Percentiles rank a stretch among this genome's conserved stretches.
These are phyloP conservation scores for Odontocerum albicorne DNA, from an alignment of 2,888 invertebrate species.

Conservation along the genomic window DNA sequence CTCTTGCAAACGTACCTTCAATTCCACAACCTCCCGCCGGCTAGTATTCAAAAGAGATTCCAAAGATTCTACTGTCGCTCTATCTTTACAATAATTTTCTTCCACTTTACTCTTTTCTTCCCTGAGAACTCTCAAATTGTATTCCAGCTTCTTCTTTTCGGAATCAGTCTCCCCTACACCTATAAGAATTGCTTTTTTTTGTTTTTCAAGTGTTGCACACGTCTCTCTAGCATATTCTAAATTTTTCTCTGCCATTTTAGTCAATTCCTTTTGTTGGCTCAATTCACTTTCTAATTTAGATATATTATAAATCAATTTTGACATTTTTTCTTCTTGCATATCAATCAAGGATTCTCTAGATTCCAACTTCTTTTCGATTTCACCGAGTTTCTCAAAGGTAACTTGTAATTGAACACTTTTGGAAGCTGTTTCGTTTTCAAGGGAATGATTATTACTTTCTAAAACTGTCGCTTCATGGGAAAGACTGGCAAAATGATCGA, in stretches of 20 bases:
- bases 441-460: conserved; percentile 77
- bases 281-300: conserved; percentile 67
- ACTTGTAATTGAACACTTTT: conserved; percentile 61
- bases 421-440: conserved; percentile 76
- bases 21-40: conserved; percentile 63
- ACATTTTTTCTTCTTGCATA: conserved; percentile 53
- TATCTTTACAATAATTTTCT: conserved; percentile 49
- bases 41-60: conserved; percentile 59
- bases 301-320: conserved; percentile 56
- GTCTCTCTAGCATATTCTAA: conserved; percentile 60
- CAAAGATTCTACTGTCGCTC: conserved; percentile 54
- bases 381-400: conserved; percentile 54
- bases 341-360: conserved; percentile 56
- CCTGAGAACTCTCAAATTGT: conserved; percentile 51
- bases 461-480: conserved; percentile 75
- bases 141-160: conserved; percentile 45
- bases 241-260: conserved; percentile 63
- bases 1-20: conserved; percentile 64
- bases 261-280: conserved; percentile 59
- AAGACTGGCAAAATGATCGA: conserved; percentile 77
- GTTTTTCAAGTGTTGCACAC: conserved; percentile 64
- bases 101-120: conserved; percentile 51
- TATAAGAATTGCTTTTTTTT: conserved; percentile 65
- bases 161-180: conserved; percentile 55
- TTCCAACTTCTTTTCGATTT: conserved; percentile 65